Evolutionary conservation across 2,888 invertebrate genomes (phyloP).

Genomic region (Noctua comes): DNA sequence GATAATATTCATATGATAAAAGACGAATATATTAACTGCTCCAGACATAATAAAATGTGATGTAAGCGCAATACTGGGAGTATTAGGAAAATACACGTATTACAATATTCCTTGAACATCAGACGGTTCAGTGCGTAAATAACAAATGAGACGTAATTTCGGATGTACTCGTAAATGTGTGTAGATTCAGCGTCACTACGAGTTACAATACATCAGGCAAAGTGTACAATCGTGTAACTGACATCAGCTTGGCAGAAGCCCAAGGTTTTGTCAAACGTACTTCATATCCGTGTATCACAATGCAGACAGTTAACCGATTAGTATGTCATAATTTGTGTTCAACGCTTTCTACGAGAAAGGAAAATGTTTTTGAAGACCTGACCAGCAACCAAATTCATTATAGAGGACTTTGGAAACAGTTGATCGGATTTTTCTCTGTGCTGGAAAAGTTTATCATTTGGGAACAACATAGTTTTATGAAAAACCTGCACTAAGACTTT

Average conservation of each 20-base stretch:
- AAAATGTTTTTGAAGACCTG: slow-evolving; percentile 36
- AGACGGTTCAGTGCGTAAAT: slow-evolving; percentile 36
- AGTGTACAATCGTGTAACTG: slow-evolving; percentile 68
- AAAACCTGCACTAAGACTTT: neutral
- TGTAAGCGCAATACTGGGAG: slow-evolving; percentile 14
- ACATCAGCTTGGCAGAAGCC: slow-evolving; percentile 79
- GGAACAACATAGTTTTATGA: neutral
- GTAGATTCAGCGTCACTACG: slow-evolving; percentile 44
- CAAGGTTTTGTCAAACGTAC: slow-evolving; percentile 77
- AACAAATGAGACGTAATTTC: slow-evolving; percentile 51
- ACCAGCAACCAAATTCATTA: neutral
- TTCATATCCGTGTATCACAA: slow-evolving; percentile 65
- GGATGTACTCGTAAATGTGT: slow-evolving; percentile 36
- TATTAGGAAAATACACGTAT: slow-evolving; percentile 24
- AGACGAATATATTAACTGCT: slow-evolving; percentile 7
- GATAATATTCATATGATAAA: slow-evolving; percentile 16
- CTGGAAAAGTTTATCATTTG: neutral
- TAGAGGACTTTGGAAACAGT: neutral
- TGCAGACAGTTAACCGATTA: slow-evolving; percentile 64
- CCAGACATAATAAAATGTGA: neutral
- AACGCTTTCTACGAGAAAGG: slow-evolving; percentile 46
- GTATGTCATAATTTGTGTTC: slow-evolving; percentile 63
- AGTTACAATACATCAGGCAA: slow-evolving; percentile 55
- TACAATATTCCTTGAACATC: slow-evolving; percentile 24
- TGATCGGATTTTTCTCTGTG: neutral